Base-by-base conservation (phyloP, 2,888 invertebrate genomes). In the Temnothorax rugatulus region DNA sequence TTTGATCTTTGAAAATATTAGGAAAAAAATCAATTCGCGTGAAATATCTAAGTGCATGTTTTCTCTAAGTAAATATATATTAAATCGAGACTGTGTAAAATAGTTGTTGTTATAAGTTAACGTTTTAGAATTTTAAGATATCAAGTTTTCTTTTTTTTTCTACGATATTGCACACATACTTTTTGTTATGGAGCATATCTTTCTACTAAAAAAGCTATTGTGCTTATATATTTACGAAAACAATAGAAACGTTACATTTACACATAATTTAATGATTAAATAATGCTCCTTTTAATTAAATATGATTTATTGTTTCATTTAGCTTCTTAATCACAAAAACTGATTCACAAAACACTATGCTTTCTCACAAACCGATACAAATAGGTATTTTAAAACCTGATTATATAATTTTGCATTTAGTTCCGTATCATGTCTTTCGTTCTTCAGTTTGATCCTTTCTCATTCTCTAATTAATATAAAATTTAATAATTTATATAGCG, bases 321-420 rank as follows among this genome's bases (percentile, higher is more conserved):
- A 93, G 95, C 94, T 95, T 95, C 91, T 94, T 94, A 92, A 92
- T 94, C 94, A 94, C 93, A 93, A 92, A 93, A 91, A 94, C 94
- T 91, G 90, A 91, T 91, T 93, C 93, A 93, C 93, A 92, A 88
- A 91, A 94, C 93, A 94, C 93, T 89, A 91, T 89, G 93, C 93
- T 93, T 92, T 89, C 87, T 92, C 92, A 93, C 91, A 86, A 84
- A 84, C 75, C 83, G 69, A 83, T 83, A 86, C 34, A 63, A 21
- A 64, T 38, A 25, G 41, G 13, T 87, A 81, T 34, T 73, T 38
- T 63, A 69, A 57, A 41, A 66, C 38, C 69, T 59, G 66, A 47
- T 68, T 79, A 83, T 38, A 82, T 25, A 76, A 77, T 59, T 82
- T 83, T 34, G 54, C 50, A 81, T 74, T 73, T 71, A 83, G 54